Evolutionary conservation across 1,140 invertebrate species (phyloP), one percentile per base, ranked within the genome.

Genomic region (Dendrolimus kikuchii): DNA sequence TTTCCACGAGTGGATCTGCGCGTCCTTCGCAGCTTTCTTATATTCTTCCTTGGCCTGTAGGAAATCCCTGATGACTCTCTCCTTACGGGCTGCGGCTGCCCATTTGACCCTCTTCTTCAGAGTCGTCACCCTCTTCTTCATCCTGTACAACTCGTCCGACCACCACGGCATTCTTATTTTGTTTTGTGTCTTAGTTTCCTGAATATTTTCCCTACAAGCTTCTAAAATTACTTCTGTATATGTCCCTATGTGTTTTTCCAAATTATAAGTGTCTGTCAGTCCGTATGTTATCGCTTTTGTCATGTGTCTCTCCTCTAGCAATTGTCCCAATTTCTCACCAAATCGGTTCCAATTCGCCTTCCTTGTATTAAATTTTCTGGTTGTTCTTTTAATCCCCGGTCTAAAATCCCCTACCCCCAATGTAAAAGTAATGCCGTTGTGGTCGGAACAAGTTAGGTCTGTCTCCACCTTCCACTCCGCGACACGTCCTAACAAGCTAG

Each of bases 271-370:
- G 9, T 52, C 55, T 4, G 23, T 48, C 7, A 64, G 50, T 51
- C 53, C 38, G 4, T 60, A 6, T 37, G 60, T 43, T 39, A 38
- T 10, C 36, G 5, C 2, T 40, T 6, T 41, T 5, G 4, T 60
- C 39, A 55, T 53, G 5, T 53, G 43, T 7, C 23, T 39, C 47
- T 46, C 42, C 5, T 2, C 7, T n/a, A 42, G 45, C 37, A 42
- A 39, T 45, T 59, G 40, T 5, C 0, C n/a, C 23, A 60, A 23
- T 52, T 57, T 54, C 0, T 42, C 40, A 42, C 36, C 39, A 57
- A 64, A 61, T n/a, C 49, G 7, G 5, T 1, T 42, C 63, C 63
- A 62, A 43, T 62, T 49, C 6, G 57, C 57, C 47, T 60, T 66
- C 10, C 50, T 63, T 4, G 64, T 66, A 23, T 62, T 66, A 49